Base-by-base conservation (phyloP, 2,888 invertebrate genomes). In the Tigriopus californicus region DNA sequence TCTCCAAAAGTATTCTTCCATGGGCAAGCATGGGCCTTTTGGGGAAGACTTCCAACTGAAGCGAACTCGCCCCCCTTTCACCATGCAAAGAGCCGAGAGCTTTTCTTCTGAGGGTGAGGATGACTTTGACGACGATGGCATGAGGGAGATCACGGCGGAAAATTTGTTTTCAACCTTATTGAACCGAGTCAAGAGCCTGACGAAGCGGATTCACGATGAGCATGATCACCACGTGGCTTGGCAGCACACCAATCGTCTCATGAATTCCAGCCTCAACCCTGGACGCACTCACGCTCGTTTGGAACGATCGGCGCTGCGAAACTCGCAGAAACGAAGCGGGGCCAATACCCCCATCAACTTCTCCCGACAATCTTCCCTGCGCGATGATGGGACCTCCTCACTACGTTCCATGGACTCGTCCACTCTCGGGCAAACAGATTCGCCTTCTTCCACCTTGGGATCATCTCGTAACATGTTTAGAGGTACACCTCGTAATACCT, bases 71-170 rank as follows among this genome's bases (percentile, higher is more conserved):
- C 59, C 59, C 5, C 59, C 59, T n/a, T 59, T 59, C 22, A 22
- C 59, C 20, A 20, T 24, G 20, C 49, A 59, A 24, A 59, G 63
- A 41, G 59, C 62, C 22, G 89, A 89, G 72, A 88, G 88, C 62
- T 78, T 87, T 63, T 88, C 88, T 70, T 89, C 89, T 82, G 89
- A 62, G 82, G 89, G 72, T 57, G 70, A 70, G 49, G 84, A 84
- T 63, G 88, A 86, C 69, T 82, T 88, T 66, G 87, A 87, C 67
- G 67, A 67, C 47, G 90, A 90, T 68, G 87, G 86, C 65, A 90
- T 90, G 75, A 89, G 90, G 70, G 80, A 88, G 66, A 78, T 90
- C 65, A 89, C 89, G 1, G 88, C 89, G 0, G 90, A 90, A 74
- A 87, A 87, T 70, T 76, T 90, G 58, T 90, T 90, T 74, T 87